Conservation (phyloP, 2,888 invertebrate genomes). For the Physocephala rufipes region DNA sequence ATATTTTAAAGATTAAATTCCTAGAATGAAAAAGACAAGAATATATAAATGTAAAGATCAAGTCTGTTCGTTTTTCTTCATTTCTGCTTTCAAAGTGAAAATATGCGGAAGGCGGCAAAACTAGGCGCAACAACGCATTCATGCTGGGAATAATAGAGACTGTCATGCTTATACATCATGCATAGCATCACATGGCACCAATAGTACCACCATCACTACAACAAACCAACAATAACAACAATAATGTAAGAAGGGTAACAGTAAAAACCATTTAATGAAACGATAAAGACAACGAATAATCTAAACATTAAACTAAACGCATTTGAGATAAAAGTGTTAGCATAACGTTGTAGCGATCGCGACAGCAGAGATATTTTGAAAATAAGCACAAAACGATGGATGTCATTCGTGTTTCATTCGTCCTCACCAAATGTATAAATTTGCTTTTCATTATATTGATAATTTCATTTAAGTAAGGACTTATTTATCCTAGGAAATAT, state of each 20-base stretch:
- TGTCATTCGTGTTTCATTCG: no score
- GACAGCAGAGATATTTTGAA: no score
- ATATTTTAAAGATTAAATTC: no score
- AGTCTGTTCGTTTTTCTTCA: background rate
- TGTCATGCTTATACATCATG: background rate
- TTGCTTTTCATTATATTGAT: no score
- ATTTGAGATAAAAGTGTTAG: no score
- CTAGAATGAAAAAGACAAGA: no score
- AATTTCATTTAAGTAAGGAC: no score
- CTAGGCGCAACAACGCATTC: background rate
- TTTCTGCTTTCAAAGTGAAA: constrained; percentile 21
- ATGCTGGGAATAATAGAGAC: background rate
- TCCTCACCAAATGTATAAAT: no score
- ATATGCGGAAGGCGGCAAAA: constrained; percentile 27
- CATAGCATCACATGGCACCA: background rate
- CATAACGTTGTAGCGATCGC: no score
- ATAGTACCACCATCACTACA: background rate
- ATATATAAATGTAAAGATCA: no score
- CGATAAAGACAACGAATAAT: background rate
- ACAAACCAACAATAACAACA: constrained; percentile 4
- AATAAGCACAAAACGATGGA: no score
- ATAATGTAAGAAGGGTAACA: background rate
- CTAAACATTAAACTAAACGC: background rate
- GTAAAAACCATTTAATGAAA: background rate
- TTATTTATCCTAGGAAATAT: no score